These are phyloP conservation scores for Progne subis DNA, from an alignment of 2,113 vertebrate genomes.

Conservation along the genomic window DNA sequence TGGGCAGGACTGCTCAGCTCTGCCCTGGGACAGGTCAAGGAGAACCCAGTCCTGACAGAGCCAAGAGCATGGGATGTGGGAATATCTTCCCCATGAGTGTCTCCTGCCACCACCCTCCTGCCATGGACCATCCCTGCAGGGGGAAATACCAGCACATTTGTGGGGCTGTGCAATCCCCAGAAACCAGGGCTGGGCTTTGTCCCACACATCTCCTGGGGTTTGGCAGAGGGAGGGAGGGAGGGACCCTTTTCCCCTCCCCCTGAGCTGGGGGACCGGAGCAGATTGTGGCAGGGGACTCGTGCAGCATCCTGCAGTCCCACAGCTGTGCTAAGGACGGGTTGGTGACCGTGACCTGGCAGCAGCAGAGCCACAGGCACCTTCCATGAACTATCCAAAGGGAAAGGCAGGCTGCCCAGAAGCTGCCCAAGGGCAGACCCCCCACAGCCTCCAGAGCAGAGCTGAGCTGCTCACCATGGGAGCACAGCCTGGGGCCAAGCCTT, in stretches of 20 bases:
- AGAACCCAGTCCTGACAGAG: background rate
- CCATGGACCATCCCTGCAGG: background rate
- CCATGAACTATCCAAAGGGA: background rate
- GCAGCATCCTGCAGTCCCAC: background rate
- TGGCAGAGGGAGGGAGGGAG: background rate
- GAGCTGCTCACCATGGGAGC: background rate
- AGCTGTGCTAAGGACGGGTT: background rate
- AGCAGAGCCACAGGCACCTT: background rate
- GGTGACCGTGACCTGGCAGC: fast-evolving
- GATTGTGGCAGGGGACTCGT: background rate
- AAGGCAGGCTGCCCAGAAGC: background rate
- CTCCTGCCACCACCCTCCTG: background rate
- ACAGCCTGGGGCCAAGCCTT: background rate
- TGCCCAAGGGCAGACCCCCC: background rate
- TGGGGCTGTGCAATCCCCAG: background rate
- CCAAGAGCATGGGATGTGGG: fast-evolving
- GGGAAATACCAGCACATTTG: background rate
- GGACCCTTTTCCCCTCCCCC: background rate
- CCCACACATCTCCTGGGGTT: background rate
- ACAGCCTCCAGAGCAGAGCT: background rate
- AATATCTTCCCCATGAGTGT: background rate
- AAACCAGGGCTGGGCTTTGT: background rate
- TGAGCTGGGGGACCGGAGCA: background rate
- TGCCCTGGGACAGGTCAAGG: background rate
- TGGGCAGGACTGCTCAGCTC: background rate